These are phyloP conservation scores for Pollenia griseotomentosa DNA, from an alignment of 2,888 invertebrate species.

Conservation along the genomic window DNA sequence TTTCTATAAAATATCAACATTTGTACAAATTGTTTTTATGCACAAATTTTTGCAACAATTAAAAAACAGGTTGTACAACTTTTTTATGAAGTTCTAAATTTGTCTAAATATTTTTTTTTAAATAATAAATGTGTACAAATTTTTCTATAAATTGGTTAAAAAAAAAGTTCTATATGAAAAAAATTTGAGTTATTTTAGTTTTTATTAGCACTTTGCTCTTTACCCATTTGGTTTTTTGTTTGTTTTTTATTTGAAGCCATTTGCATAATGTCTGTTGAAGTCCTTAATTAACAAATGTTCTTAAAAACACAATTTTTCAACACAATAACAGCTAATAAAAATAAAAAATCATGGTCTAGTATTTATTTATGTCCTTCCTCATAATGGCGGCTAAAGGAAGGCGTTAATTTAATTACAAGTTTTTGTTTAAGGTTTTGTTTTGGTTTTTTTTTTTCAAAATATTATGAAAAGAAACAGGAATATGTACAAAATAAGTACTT, in stretches of 20 bases:
- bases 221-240: neutral
- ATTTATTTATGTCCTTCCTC: neutral
- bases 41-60: too few relatives aligned
- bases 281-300: slow-evolving; percentile 39
- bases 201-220: neutral
- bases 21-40: too few relatives aligned
- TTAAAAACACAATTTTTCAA: slow-evolving; percentile 15
- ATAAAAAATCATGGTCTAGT: neutral
- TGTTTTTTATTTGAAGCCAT: neutral
- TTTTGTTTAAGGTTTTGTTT: neutral
- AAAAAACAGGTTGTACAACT: too few relatives aligned
- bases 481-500: neutral
- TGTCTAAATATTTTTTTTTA: too few relatives aligned
- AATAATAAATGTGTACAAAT: too few relatives aligned
- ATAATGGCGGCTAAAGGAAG: neutral
- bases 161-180: too few relatives aligned
- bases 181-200: neutral
- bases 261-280: slow-evolving; percentile 20
- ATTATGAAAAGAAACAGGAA: neutral
- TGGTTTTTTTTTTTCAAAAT: neutral
- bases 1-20: too few relatives aligned
- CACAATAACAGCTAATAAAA: neutral
- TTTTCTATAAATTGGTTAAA: too few relatives aligned
- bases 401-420: slow-evolving; percentile 7
- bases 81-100: too few relatives aligned